These are phyloP conservation scores for Heliothis virescens DNA, from an alignment of 1,140 invertebrate species.

Conservation along the genomic window DNA sequence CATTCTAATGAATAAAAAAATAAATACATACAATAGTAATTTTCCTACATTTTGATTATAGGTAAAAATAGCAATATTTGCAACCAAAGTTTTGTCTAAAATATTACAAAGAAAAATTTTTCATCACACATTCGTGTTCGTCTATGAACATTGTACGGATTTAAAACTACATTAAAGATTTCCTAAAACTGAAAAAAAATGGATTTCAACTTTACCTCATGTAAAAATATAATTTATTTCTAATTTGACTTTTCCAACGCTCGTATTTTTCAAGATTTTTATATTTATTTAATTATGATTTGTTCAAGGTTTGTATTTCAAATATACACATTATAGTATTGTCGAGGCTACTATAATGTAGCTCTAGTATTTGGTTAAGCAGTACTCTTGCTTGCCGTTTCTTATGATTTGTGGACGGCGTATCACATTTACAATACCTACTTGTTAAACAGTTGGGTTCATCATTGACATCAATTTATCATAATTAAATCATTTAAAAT, in stretches of 20 bases:
- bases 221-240: not conserved
- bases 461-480: not conserved
- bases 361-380: slow-evolving; percentile 1
- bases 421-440: slow-evolving; percentile 2
- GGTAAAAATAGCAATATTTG: not conserved
- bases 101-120: not conserved
- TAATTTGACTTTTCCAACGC: not conserved
- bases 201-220: not conserved
- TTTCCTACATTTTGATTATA: slow-evolving; percentile 23
- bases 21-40: slow-evolving; percentile 47
- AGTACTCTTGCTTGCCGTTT: not conserved
- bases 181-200: not conserved
- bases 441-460: not conserved
- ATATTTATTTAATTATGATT: too few relatives aligned
- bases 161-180: slow-evolving; percentile 16
- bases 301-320: too few relatives aligned
- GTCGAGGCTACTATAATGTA: slow-evolving; percentile 7
- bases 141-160: slow-evolving; percentile 17
- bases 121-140: slow-evolving; percentile 21
- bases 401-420: not conserved
- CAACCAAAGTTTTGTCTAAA: not conserved
- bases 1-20: slow-evolving; percentile 32
- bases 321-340: too few relatives aligned
- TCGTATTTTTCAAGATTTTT: too few relatives aligned
- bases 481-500: not conserved